Conservation (phyloP, 2,888 invertebrate species). For the Leucozona laternaria region DNA sequence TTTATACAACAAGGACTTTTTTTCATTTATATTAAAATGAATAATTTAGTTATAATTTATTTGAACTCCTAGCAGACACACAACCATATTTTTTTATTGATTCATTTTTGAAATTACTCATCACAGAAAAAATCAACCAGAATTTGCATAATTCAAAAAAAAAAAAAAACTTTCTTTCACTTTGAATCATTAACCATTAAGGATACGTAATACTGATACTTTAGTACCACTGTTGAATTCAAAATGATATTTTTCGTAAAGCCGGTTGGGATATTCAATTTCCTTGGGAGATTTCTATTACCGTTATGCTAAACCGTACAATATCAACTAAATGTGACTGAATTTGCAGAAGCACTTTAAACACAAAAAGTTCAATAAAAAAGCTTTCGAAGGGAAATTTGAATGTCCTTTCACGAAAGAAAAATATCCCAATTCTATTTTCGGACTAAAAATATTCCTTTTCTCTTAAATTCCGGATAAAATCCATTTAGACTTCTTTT, state of each 20-base stretch:
- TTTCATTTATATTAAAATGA: not conserved
- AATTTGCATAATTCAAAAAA: not conserved
- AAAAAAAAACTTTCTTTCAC: not conserved
- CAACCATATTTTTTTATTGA: not conserved
- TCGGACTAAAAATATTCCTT: constrained; percentile 4
- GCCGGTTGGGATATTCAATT: constrained; percentile 41
- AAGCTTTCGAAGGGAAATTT: constrained; percentile 40
- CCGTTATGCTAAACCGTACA: constrained; percentile 59
- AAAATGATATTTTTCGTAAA: constrained; percentile 62
- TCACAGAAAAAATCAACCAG: not conserved
- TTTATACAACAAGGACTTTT: constrained; percentile 15
- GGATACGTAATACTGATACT: not conserved
- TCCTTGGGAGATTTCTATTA: constrained; percentile 29
- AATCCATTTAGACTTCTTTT: not conserved
- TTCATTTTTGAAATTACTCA: constrained; percentile 24
- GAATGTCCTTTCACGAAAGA: constrained; percentile 9
- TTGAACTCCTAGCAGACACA: not conserved
- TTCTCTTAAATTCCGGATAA: constrained; percentile 68
- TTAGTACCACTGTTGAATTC: constrained; percentile 37
- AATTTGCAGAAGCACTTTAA: constrained; percentile 28
- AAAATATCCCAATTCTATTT: constrained; percentile 27
- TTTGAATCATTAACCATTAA: not conserved
- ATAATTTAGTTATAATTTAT: constrained; percentile 36
- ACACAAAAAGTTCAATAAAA: constrained; percentile 7
- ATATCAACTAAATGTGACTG: constrained; percentile 57